Evolutionary conservation across 2,888 invertebrate species (phyloP), one percentile per base, ranked within the genome.

Genomic region (Cephus pygmeus): DNA sequence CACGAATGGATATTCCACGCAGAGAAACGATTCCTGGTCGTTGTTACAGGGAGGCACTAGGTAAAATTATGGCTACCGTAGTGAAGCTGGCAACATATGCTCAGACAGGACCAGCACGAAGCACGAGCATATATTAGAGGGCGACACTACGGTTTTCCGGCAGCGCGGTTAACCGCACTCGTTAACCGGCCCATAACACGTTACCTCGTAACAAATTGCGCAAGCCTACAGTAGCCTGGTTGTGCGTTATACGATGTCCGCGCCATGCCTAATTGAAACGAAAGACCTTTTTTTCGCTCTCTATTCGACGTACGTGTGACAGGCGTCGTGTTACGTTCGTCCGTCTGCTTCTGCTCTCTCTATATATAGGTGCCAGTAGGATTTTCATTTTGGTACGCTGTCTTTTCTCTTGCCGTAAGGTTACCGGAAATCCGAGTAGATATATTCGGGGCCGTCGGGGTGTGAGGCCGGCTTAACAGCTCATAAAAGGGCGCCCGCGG

Each of bases 141-240:
- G 86, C 88, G 89, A 90, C 88, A 90, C 88, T 86, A 85, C 83
- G 88, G 88, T 89, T 90, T 90, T 90, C 90, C 90, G 89, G 88
- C 88, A 85, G 84, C 83, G 83, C 85, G 91, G 91, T 91, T 89
- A 91, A 90, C 91, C 91, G 87, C 91, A 87, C 91, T 91, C 91
- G 90, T 91, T 91, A 91, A 91, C 90, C 90, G 90, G 85, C 87
- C 89, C 90, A 87, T 89, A 90, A 90, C 90, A 88, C 89, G 88
- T 87, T 88, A 85, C 84, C 86, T 83, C 86, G 80, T 81, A 85
- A 83, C 85, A 82, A 85, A 84, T 82, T 85, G 83, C 82, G 82
- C 81, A 81, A 79, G 79, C 71, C 71, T 71, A 71, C 71, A 71
- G 33, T 71, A 56, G 56, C 56, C 56, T 23, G 56, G 56, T 23